Evolutionary conservation across 2,888 invertebrate species (phyloP).

Genomic region (Trimorus sp.): DNA sequence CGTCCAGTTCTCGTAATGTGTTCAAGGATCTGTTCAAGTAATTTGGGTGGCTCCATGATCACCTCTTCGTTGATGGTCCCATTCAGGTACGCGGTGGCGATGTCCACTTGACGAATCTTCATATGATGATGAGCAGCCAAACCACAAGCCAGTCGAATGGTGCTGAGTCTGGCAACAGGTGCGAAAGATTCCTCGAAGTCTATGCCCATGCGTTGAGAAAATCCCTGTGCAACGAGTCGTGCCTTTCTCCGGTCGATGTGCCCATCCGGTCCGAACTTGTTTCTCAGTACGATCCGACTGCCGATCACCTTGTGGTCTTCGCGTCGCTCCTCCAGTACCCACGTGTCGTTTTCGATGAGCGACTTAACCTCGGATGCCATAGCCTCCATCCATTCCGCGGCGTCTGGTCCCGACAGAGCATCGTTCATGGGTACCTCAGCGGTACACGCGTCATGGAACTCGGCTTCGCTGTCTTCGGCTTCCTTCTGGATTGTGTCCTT

Average conservation of each 20-base stretch:
- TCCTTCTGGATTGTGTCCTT: neutral
- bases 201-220: constrained; percentile 24
- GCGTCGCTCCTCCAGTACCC: constrained; percentile 37
- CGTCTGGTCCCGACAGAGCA: constrained; percentile 21
- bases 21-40: neutral
- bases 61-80: constrained; percentile 29
- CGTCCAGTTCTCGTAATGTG: neutral
- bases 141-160: constrained; percentile 8
- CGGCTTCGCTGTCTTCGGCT: neutral
- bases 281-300: constrained; percentile 3
- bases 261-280: constrained; percentile 17
- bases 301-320: constrained; percentile 33
- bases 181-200: constrained; percentile 26
- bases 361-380: constrained; percentile 39
- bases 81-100: constrained; percentile 41
- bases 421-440: constrained; percentile 3
- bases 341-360: constrained; percentile 21
- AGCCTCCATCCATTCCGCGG: constrained; percentile 33
- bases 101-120: constrained; percentile 13
- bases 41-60: neutral
- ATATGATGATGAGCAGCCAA: constrained; percentile 5
- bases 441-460: constrained; percentile 6
- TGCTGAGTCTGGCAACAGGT: constrained; percentile 25
- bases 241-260: constrained; percentile 31
- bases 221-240: constrained; percentile 34